Base-by-base conservation (phyloP, 2,888 invertebrate species). In the Acleris emargana region DNA sequence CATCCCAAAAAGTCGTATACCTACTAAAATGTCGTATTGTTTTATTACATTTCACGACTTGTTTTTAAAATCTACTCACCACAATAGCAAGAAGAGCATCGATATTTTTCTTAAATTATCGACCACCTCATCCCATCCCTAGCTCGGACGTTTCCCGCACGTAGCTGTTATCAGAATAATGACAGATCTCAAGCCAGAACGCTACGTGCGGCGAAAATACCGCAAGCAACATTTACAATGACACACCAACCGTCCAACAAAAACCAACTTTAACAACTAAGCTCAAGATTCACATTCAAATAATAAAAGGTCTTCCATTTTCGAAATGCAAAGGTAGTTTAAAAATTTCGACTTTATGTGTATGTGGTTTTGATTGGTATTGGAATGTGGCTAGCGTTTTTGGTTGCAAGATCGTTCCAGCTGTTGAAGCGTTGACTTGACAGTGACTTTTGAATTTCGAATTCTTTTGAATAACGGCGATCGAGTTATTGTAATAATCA, bases 81-180 rank as follows among this genome's bases (percentile, higher is more conserved):
- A 45, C 28, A 18, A 53, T 5, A 18, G 5, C n/a, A 25, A n/a
- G 13, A 32, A 11, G 4, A 38, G 18, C 54, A 74, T 76, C 74
- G 76, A 74, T 69, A 75, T 9, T 72, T 69, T 54, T 67, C 11
- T n/a, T 7, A 45, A 78, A 38, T 11, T 38, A 13, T 78, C 81
- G 72, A 78, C 62, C 70, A 67, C 43, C 13, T 0, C 55, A 61
- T 58, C 77, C 59, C 85, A 78, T 77, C 88, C 73, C 87, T 89
- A 86, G 58, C 61, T 67, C 73, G 77, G 80, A 78, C 84, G 83
- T 83, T 83, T 81, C 83, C 74, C 73, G 80, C 88, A 88, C 91
- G 90, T 89, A 76, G 79, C 83, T 88, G 87, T 89, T 90, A 92
- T 91, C 92, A 89, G 82, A 82, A 84, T 91, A 91, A 92, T 92